These are phyloP conservation scores for Sus cebifrons DNA, from an alignment of 2,797 vertebrate species.

Conservation along the genomic window DNA sequence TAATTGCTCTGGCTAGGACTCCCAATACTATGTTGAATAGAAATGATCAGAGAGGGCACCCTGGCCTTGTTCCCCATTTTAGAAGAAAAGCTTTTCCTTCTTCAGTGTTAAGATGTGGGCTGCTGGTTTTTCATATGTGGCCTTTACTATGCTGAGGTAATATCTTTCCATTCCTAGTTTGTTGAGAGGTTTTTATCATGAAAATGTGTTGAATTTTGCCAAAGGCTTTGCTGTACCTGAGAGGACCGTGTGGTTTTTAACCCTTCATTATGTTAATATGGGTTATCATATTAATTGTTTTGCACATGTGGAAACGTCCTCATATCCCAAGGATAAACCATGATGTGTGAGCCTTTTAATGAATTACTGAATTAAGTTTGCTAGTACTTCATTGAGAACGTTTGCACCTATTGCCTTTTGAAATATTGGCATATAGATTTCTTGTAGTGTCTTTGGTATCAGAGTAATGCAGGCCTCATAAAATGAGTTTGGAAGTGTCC, in stretches of 20 bases:
- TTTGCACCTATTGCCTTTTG: neutral
- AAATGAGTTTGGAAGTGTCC: conserved; percentile 21
- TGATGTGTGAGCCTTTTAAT: neutral
- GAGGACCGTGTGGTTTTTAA: neutral
- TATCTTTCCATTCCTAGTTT: neutral
- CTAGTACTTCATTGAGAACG: neutral
- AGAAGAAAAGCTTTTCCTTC: neutral
- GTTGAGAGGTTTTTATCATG: conserved; percentile 6
- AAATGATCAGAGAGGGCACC: neutral
- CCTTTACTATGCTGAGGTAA: neutral
- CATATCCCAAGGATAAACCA: neutral
- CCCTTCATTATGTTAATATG: neutral
- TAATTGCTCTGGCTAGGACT: neutral
- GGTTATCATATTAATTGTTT: neutral
- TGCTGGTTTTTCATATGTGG: neutral
- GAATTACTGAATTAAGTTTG: neutral
- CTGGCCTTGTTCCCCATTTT: neutral
- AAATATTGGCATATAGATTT: neutral
- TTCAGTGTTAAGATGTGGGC: neutral
- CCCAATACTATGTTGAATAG: neutral
- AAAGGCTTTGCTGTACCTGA: conserved; percentile 4
- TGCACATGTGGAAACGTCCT: neutral
- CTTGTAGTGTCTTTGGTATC: neutral
- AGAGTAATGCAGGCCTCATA: neutral
- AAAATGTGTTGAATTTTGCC: conserved; percentile 7